phyloP scores from a whole-genome alignment of 2,113 vertebrate species.

The Thamnaconus septentrionalis region DNA sequence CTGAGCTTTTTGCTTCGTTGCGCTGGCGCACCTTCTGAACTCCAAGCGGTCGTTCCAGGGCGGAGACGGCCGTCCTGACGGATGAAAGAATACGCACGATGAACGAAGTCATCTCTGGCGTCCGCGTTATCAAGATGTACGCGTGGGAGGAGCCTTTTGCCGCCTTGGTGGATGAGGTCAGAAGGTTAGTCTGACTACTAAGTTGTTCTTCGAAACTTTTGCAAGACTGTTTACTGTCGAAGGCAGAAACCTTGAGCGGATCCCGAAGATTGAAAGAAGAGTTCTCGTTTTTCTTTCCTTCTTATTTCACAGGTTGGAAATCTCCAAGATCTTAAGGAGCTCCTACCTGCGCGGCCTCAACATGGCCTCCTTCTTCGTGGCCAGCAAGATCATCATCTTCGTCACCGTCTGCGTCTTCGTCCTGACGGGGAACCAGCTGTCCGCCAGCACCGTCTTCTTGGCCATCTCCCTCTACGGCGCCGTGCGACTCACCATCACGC shows the following conservation, averaged over 20 bases:
- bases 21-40: not conserved
- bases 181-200: constrained; percentile 75
- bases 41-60: constrained; percentile 70
- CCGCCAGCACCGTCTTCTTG: constrained; percentile 88
- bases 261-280: too few species aligned
- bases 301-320: constrained; percentile 81
- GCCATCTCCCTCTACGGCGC: constrained; percentile 85
- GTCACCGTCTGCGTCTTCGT: constrained; percentile 88
- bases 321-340: constrained; percentile 88
- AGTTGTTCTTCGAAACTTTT: not conserved
- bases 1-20: not conserved
- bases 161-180: constrained; percentile 80
- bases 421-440: constrained; percentile 82
- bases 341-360: constrained; percentile 94
- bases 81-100: constrained; percentile 91
- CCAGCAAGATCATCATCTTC: constrained; percentile 91
- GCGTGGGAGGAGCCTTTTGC: constrained; percentile 93
- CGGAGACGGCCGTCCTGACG: constrained; percentile 84
- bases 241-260: too few species aligned
- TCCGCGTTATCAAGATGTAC: constrained; percentile 98
- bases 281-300: not conserved
- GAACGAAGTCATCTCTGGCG: constrained; percentile 96
- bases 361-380: constrained; percentile 91
- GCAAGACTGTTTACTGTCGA: too few species aligned
- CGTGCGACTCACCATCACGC: constrained; percentile 88